Evolutionary conservation across 2,113 vertebrate species (phyloP).

Genomic region (Podiceps cristatus): DNA sequence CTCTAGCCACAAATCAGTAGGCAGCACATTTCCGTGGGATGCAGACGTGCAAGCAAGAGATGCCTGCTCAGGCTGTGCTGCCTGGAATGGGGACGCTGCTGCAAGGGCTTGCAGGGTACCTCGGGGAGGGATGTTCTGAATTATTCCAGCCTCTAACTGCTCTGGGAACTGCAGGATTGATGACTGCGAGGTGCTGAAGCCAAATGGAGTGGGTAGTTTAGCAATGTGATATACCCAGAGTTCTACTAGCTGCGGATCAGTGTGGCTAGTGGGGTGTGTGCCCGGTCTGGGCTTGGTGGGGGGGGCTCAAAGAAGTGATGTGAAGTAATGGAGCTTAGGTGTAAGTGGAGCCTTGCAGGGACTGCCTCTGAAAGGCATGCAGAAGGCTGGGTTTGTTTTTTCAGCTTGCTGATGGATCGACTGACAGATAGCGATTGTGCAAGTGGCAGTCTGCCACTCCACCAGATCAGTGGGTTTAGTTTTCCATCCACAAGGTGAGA

Average conservation of each 20-base stretch:
- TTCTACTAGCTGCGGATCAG: neutral
- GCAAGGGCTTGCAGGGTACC: neutral
- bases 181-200: neutral
- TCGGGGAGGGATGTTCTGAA: neutral
- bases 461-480: neutral
- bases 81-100: neutral
- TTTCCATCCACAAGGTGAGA: accelerated
- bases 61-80: neutral
- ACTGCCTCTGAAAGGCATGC: neutral
- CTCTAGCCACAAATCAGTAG: constrained; percentile 27
- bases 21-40: neutral
- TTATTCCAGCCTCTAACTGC: neutral
- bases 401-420: neutral
- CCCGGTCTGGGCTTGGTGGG: accelerated
- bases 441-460: neutral
- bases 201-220: neutral
- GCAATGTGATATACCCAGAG: neutral
- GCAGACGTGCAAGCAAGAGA: neutral
- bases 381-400: neutral
- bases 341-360: neutral
- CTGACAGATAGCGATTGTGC: neutral
- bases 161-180: neutral
- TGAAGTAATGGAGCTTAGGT: neutral
- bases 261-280: neutral
- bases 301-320: neutral